Evolutionary conservation across 2,113 vertebrate species (phyloP).

Genomic region (Empidonax traillii): DNA sequence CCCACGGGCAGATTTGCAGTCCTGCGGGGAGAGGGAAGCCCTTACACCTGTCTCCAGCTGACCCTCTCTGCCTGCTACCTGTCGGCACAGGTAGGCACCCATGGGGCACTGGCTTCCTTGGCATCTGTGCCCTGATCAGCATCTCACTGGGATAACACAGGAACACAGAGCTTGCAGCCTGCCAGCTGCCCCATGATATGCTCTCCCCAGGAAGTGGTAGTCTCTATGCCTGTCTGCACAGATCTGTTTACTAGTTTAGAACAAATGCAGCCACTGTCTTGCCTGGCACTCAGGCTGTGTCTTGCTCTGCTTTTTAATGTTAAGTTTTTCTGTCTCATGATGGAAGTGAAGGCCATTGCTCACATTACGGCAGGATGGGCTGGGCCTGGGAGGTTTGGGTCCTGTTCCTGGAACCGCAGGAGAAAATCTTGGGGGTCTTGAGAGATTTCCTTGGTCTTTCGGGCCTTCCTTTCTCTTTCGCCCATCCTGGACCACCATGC

Average conservation of each 20-base stretch:
- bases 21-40: neutral
- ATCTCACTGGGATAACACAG: accelerated
- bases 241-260: neutral
- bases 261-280: neutral
- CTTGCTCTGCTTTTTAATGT: neutral
- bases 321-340: neutral
- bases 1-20: neutral
- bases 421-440: neutral
- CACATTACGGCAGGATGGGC: accelerated
- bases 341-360: neutral
- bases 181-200: accelerated
- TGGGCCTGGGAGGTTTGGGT: neutral
- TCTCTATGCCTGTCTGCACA: neutral
- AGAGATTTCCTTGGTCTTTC: neutral
- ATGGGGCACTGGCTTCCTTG: accelerated
- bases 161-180: neutral
- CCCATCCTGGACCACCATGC: neutral
- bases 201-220: neutral
- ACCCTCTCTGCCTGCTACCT: neutral
- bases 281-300: accelerated
- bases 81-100: neutral
- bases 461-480: neutral
- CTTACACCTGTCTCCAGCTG: neutral
- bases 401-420: neutral
- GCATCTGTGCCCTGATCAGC: neutral